Evolutionary conservation across 2,888 invertebrate species (phyloP).

Genomic region (Galeopsomyia nigrocyanea): DNA sequence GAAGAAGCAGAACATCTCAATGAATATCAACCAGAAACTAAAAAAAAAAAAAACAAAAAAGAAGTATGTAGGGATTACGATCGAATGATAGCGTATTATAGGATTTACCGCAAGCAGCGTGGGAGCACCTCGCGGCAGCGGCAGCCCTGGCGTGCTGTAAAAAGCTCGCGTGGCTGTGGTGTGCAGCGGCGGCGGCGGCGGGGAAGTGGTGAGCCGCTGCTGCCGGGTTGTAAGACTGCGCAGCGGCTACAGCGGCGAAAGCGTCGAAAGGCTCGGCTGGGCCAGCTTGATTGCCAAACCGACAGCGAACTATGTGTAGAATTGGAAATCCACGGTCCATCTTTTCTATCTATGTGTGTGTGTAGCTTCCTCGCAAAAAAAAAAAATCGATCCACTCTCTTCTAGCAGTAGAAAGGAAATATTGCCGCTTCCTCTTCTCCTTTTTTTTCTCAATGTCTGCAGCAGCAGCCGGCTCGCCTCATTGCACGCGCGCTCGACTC

Average conservation of each 20-base stretch:
- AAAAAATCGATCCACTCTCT: background rate
- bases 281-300: constrained; percentile 51
- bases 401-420: background rate
- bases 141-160: constrained; percentile 23
- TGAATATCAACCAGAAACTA: too few species aligned
- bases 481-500: too few species aligned
- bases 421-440: background rate
- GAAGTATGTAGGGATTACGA: background rate
- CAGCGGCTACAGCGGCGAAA: constrained; percentile 25
- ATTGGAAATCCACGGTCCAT: constrained; percentile 66
- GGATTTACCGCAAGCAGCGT: constrained; percentile 43
- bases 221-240: constrained; percentile 13
- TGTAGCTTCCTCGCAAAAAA: background rate
- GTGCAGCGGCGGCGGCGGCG: background rate
- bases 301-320: constrained; percentile 65
- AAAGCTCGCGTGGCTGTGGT: constrained; percentile 18
- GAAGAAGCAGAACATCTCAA: too few species aligned
- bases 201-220: constrained; percentile 21
- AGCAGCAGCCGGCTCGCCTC: too few species aligned
- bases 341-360: constrained; percentile 39
- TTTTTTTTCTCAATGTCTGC: background rate
- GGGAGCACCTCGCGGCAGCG: constrained; percentile 30
- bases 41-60: background rate
- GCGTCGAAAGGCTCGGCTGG: constrained; percentile 21
- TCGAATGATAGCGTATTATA: too few species aligned